phyloP scores from a whole-genome alignment of 2,797 vertebrate species.

The Alectoris magna region DNA sequence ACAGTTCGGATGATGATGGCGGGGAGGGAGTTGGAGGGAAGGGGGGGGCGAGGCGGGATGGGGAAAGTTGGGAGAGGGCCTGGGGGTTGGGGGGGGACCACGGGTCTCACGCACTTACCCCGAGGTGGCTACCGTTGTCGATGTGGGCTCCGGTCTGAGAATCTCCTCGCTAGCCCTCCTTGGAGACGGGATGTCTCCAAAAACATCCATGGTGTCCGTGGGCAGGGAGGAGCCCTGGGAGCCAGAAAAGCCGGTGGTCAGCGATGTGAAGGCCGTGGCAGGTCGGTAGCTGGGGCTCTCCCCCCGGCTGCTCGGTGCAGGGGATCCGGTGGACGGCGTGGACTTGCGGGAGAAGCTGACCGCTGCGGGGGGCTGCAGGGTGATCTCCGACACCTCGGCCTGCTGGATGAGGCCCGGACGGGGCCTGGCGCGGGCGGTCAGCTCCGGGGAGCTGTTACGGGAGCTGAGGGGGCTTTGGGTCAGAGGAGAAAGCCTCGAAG shows the following conservation, averaged over 20 bases:
- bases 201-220: conserved; percentile 90
- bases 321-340: conserved; percentile 92
- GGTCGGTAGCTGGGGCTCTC: conserved; percentile 89
- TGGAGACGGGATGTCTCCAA: conserved; percentile 93
- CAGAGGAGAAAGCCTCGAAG: conserved; percentile 96
- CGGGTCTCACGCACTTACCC: conserved; percentile 89
- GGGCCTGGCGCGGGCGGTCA: conserved; percentile 92
- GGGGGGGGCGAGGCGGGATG: conserved; percentile 51
- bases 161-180: conserved; percentile 95
- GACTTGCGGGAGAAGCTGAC: conserved; percentile 95
- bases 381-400: conserved; percentile 93
- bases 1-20: conserved; percentile 66
- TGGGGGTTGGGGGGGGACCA: background rate
- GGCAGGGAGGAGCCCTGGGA: conserved; percentile 90
- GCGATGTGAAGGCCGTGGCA: conserved; percentile 90
- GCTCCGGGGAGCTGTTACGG: conserved; percentile 95
- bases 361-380: conserved; percentile 91
- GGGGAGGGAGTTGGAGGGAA: conserved; percentile 58
- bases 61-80: conserved; percentile 43
- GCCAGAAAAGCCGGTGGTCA: conserved; percentile 90
- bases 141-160: conserved; percentile 93
- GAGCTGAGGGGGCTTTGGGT: conserved; percentile 98
- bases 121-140: conserved; percentile 92
- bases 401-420: conserved; percentile 93
- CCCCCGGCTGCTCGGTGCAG: conserved; percentile 88